Evolutionary conservation across 2,113 vertebrate genomes (phyloP), one percentile per base, ranked within the genome.

Genomic region (Morone saxatilis): DNA sequence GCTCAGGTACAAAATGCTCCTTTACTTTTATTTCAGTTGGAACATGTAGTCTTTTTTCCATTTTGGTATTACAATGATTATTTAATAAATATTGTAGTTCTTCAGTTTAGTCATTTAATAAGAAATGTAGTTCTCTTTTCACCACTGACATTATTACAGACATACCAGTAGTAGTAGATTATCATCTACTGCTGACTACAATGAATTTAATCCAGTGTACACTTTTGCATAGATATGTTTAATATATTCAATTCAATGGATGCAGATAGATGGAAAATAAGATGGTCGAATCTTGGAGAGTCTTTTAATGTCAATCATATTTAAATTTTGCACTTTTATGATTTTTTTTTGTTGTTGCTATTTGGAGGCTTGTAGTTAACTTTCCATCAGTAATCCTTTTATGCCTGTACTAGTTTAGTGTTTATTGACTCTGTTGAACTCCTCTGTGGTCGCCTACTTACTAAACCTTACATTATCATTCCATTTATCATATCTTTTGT

Each of bases 111-210:
- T 47, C 12, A 31, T 74, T 69, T 9, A 19, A 6, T 6, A 17
- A 25, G 12, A 7, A 50, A 16, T 63, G 47, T 0, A 7, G 10
- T 51, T 40, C 13, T 16, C 38, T 40, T 17, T 56, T 19, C 47
- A 38, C 17, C 12, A 65, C 1, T 12, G 31, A 31, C 31, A 31
- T 31, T 31, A 31, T 31, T 31, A 31, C 31, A 31, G 31, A 22
- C 22, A 54, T 53, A 50, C 80, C 50, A 61, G 40, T 45, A 40
- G 61, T 22, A 54, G 81, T 62, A 66, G 10, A 31, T 31, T 31
- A 31, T 66, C 57, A 57, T 70, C 38, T 78, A 45, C 67, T 66
- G 76, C 71, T 86, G 84, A 81, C 87, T 87, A 70, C 78, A 91
- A 80, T 89, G 77, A 78, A 89, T 80, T 38, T 63, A 48, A 83